These are phyloP conservation scores for Drosophila suzukii DNA, from an alignment of 1,140 invertebrate species.

Conservation along the genomic window DNA sequence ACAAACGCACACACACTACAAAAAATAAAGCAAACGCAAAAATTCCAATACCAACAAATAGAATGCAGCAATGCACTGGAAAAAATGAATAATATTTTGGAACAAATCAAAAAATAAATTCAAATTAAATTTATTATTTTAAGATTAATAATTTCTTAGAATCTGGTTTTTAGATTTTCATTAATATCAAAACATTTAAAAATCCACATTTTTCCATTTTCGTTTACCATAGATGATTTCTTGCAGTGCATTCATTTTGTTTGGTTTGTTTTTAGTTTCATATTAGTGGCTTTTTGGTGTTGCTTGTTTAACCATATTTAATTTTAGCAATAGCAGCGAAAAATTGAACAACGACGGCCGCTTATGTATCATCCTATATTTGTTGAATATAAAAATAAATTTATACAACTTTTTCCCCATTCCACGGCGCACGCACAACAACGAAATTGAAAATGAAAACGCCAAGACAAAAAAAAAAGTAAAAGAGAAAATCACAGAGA, in stretches of 20 bases:
- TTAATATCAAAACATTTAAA: no score
- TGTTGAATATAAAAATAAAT: constrained; percentile 71
- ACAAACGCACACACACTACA: constrained; percentile 20
- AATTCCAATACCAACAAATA: constrained; percentile 32
- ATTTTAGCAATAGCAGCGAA: constrained; percentile 71
- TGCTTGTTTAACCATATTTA: constrained; percentile 62
- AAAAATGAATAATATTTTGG: neutral
- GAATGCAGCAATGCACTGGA: constrained; percentile 11
- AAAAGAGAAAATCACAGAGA: constrained; percentile 24
- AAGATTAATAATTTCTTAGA: neutral
- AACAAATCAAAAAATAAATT: no score
- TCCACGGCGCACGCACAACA: constrained; percentile 51
- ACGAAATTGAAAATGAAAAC: constrained; percentile 23
- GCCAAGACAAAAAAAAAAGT: neutral
- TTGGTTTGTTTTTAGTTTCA: constrained; percentile 7
- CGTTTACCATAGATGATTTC: neutral
- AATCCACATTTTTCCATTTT: no score
- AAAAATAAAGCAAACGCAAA: constrained; percentile 17
- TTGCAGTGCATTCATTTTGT: constrained; percentile 1
- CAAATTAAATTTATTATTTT: neutral
- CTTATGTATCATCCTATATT: constrained; percentile 41
- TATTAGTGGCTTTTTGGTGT: constrained; percentile 13
- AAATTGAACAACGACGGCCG: constrained; percentile 64
- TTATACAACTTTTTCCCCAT: constrained; percentile 61
- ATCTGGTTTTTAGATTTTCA: no score